phyloP scores from a whole-genome alignment of 2,113 vertebrate genomes.

The Ceyx margarethae region DNA sequence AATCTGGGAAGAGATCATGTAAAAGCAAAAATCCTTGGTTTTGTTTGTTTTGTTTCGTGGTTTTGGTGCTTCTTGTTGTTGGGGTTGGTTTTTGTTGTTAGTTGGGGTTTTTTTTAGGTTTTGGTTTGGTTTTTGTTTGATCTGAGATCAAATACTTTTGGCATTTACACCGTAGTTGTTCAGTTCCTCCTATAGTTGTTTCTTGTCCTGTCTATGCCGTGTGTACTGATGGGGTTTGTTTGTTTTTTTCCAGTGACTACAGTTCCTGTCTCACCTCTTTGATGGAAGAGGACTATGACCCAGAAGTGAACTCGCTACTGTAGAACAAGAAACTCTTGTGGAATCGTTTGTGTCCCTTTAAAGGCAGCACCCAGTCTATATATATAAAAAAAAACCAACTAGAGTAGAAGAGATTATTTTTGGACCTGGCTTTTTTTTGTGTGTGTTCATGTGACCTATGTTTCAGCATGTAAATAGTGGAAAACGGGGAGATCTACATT shows the following conservation, averaged over 20 bases:
- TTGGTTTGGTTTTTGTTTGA: not conserved
- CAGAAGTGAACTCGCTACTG: conserved; percentile 51
- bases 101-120: not conserved
- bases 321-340: conserved; percentile 54
- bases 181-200: not conserved
- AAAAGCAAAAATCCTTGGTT: not conserved
- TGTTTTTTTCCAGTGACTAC: conserved; percentile 48
- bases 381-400: not conserved
- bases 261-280: conserved; percentile 64
- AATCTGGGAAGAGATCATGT: not conserved
- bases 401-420: conserved; percentile 62
- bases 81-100: not conserved
- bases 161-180: not conserved
- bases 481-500: conserved; percentile 64
- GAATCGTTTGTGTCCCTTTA: conserved; percentile 38
- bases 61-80: not conserved
- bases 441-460: conserved; percentile 57
- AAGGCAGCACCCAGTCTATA: conserved; percentile 35
- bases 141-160: not conserved
- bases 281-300: conserved; percentile 63
- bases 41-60: not conserved
- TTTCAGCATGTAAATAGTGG: conserved; percentile 73
- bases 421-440: conserved; percentile 22
- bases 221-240: conserved; percentile 35
- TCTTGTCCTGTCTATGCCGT: not conserved